Base-by-base conservation (phyloP, 23 tunicate species). In the Clavelina lepadiformis region DNA sequence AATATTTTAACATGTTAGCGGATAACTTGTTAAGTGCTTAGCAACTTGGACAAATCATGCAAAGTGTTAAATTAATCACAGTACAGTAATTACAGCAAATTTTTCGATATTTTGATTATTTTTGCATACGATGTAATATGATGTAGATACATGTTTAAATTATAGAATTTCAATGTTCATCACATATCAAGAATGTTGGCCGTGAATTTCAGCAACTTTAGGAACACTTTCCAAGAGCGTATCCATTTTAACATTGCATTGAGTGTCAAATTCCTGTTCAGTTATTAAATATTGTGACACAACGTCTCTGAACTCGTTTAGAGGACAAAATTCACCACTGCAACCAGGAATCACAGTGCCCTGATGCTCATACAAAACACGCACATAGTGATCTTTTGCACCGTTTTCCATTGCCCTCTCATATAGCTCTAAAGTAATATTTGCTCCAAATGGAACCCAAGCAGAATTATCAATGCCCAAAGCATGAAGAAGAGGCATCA, bases 381-480 rank as follows among this genome's bases (percentile, higher is more conserved):
- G 31, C 1, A 84, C 83, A 76, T 59, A 84, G 31, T 76, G 73
- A 24, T 69, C 30, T 25, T 28, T 6, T 31, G 58, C 38, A 29
- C 44, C 35, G 5, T 58, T 46, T 31, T 63, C 36, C 4, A 3
- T 25, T 4, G 5, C 24, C 7, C 22, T 27, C 46, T 71, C 77
- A 38, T 76, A 69, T n/a, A 86, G 33, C 38, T 86, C 95, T 1
- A 86, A 32, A 18, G 63, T 86, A 26, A 86, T 58, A 50, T 70
- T 67, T 23, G 80, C 78, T 37, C 66, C 95, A 68, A 56, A 86
- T 1, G 85, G 84, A 28, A 85, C 72, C 95, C 95, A 86, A 11
- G 52, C 34, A 2, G 67, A 41, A 24, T 56, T 66, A 25, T 66
- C 60, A 0, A 82, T 58, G 27, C 47, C 61, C 13, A 86, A 37